Evolutionary conservation across 2,888 invertebrate genomes (phyloP), one percentile per base, ranked within the genome.

Genomic region (Gisinianus flammeolus): DNA sequence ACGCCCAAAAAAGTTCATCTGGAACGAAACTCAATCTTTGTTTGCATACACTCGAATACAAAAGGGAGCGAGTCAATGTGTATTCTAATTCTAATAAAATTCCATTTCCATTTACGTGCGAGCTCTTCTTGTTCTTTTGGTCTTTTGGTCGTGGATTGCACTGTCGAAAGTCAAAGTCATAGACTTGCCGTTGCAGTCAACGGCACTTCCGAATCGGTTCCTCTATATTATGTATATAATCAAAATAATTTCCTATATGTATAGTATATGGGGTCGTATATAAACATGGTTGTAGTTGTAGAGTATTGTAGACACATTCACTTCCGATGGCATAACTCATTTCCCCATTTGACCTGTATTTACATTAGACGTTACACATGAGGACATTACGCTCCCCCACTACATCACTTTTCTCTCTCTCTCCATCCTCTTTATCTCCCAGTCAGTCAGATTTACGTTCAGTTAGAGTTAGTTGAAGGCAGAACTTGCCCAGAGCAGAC

Each of bases 1-100:
- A 28, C 26, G 44, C 64, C 26, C 35, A 22, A 22, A 35, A 44
- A 73, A 35, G 73, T 73, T 73, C 35, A 73, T 22, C 64, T 73
- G 73, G 35, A 54, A 58, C 31, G 58, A 58, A 72, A 72, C 58
- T 30, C 72, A 56, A 58, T 72, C 73, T 73, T 64, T 73, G 64
- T 64, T 73, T 73, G 31, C 71, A 22, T 56, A 26, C 31, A 56
- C 58, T 19, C n/a, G 16, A 6, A 3, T 3, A 19, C 35, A 4
- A 44, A 44, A n/a, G 31, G 19, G 5, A 44, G 24, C 16, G 33
- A 68, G 30, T 68, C 68, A 68, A 68, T 30, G 44, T 52, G 35
- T 69, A 44, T 69, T n/a, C n/a, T n/a, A n/a, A 44, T 69, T 33
- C 52, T 69, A 69, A 69, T 31, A 69, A 22, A 44, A 69, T 69